Base-by-base conservation (phyloP, 2,113 vertebrate species). In the Baryphthengus martii region DNA sequence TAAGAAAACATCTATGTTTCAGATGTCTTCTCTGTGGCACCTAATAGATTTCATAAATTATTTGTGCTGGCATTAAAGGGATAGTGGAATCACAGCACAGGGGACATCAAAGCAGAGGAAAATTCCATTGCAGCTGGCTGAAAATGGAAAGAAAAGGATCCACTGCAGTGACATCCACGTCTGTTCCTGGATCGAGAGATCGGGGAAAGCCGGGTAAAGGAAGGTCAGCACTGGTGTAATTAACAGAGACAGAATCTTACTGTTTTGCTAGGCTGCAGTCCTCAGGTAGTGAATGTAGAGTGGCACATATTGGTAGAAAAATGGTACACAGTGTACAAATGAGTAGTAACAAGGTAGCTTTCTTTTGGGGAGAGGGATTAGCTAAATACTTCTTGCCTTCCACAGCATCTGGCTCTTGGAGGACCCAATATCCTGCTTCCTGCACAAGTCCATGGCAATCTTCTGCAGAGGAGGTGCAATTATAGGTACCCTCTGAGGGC, bases 41-140 rank as follows among this genome's bases (percentile, higher is more conserved):
- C 80, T 93, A 82, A 88, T 72, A 93, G 90, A 90, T 89, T 87
- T 86, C 61, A 93, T 90, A 90, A 96, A 92, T 96, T 52, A 89
- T 72, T 81, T 86, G 62, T 45, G 40, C 53, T 70, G 86, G 80
- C 53, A n/a, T 89, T 94, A 95, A 89, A 76, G 70, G 73, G 70
- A 89, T 52, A n/a, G 72, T 77, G 76, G 68, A 90, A 80, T 66
- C 20, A 9, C 65, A 73, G 85, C 45, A 68, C 24, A 78, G 67
- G 65, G 20, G 50, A 42, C 73, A 75, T 75, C 47, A 78, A 31
- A 89, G 73, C 52, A 75, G 71, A 82, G 56, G 56, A 94, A 89
- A 96, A 92, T 89, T 81, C 85, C 78, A 35, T 35, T 79, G 53
- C 67, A 76, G 61, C 31, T 77, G 59, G 16, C 50, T 93, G 70